phyloP scores from a whole-genome alignment of 2,888 invertebrate species.

The Spatulosminthurus flaviceps region DNA sequence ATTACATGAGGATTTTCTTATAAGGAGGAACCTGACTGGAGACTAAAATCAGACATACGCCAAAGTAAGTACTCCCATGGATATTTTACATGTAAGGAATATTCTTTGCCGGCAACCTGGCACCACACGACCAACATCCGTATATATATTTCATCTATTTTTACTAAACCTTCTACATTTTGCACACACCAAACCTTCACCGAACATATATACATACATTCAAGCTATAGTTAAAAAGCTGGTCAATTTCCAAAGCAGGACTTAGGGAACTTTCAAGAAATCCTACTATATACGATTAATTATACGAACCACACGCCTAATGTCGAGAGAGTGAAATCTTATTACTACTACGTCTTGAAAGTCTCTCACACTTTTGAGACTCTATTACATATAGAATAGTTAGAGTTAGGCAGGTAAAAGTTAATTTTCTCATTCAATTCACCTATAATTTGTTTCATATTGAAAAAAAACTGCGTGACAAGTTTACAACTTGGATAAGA shows the following conservation, averaged over 20 bases:
- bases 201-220: too few relatives aligned
- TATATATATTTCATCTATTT: background rate
- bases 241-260: background rate
- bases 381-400: too few relatives aligned
- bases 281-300: background rate
- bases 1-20: background rate
- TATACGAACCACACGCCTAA: background rate
- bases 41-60: background rate
- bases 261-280: background rate
- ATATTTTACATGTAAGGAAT: background rate
- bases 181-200: background rate
- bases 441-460: background rate
- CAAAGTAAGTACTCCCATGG: background rate
- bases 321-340: too few relatives aligned
- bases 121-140: slow-evolving; percentile 25
- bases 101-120: slow-evolving; percentile 18
- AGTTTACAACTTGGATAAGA: background rate
- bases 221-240: background rate
- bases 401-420: too few relatives aligned
- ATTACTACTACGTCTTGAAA: too few relatives aligned
- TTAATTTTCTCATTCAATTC: background rate
- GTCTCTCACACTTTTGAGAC: too few relatives aligned
- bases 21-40: background rate
- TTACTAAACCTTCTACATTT: background rate
- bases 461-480: slow-evolving; percentile 7